Evolutionary conservation across 2,797 vertebrate genomes (phyloP), one percentile per base, ranked within the genome.

Genomic region (Girardinus metallicus): DNA sequence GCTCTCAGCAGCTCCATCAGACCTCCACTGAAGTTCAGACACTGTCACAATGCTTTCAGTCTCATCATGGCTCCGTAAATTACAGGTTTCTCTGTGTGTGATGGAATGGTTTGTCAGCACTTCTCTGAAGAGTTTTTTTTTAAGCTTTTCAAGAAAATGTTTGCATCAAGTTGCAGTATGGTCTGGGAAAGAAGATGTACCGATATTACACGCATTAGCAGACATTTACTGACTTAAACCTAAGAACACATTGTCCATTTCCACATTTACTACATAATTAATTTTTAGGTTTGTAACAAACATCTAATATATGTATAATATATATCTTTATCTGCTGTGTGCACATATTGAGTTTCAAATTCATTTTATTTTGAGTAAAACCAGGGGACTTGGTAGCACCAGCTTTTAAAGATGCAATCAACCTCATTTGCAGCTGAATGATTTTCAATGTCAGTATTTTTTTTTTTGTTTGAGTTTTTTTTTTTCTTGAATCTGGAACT

Each of bases 111-210:
- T 75, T 60, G 46, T 64, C 75, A 74, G 29, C 29, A 53, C 41
- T 18, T 77, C n/a, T 36, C 16, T 46, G 39, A 34, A 3, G 44
- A 31, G 72, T 10, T 46, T 71, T 47, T 75, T 83, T 78, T 78
- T 44, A 49, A 76, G 74, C 36, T 80, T 44, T 43, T n/a, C 34
- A 41, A 60, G 23, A 74, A 74, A 46, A 39, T 13, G 15, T 34
- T 0, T 73, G 26, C 60, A 70, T 77, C 3, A 16, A 44, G 31
- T 75, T 62, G n/a, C 74, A 34, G 10, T 43, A 1, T 9, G 34
- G 43, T 13, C 55, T 41, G 41, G 74, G 49, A 70, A 68, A 66
- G 23, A 39, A 31, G 15, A 23, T 51, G 41, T 21, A 7, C 0
- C 43, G 47, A 7, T 57, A 18, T 41, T 57, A 23, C 46, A 75